Conservation (phyloP, 2,113 vertebrate genomes). For the Serilophus lunatus region DNA sequence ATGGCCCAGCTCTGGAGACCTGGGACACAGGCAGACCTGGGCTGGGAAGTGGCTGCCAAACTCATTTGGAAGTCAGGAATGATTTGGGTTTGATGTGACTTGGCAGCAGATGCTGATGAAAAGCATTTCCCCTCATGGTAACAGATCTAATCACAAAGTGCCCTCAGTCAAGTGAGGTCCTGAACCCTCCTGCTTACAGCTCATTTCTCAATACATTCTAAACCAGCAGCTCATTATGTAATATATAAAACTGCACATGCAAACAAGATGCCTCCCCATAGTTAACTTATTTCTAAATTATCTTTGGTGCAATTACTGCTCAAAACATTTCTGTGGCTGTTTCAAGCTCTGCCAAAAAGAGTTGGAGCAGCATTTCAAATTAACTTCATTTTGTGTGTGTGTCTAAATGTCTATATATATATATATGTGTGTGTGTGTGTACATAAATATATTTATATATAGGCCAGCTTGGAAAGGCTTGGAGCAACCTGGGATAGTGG, state of each 20-base stretch:
- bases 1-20: neutral
- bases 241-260: neutral
- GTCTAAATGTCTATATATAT: neutral
- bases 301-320: neutral
- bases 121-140: neutral
- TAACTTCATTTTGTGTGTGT: neutral
- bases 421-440: fast-evolving
- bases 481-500: neutral
- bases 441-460: neutral
- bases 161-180: neutral
- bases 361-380: neutral
- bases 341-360: neutral
- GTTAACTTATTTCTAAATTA: neutral
- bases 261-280: neutral
- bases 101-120: neutral
- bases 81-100: neutral
- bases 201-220: neutral
- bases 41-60: neutral
- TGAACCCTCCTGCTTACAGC: neutral
- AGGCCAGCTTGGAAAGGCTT: neutral
- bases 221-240: neutral
- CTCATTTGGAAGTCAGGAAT: neutral
- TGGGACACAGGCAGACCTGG: fast-evolving
- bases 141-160: neutral
- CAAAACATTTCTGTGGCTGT: neutral